Conservation (phyloP, 2,113 vertebrate genomes). For the Azemiops feae region DNA sequence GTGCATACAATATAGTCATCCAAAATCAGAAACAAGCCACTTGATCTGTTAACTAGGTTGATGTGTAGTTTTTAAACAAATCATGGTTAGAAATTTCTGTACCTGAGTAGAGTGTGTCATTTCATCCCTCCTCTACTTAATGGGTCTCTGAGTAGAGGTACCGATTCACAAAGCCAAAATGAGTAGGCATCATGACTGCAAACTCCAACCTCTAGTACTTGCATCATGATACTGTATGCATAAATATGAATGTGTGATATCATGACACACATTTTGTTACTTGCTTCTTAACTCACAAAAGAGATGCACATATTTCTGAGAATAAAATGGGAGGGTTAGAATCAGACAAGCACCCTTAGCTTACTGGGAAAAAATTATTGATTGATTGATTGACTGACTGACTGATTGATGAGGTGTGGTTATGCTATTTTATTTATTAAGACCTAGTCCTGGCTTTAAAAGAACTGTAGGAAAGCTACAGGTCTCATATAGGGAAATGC, state of each 20-base stretch:
- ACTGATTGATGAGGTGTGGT: not conserved
- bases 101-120: not conserved
- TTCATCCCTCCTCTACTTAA: not conserved
- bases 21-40: not conserved
- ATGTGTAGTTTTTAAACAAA: not conserved
- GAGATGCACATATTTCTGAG: not conserved
- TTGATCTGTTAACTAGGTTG: not conserved
- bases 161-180: not conserved
- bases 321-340: not conserved
- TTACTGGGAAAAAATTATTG: not conserved
- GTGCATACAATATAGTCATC: not conserved
- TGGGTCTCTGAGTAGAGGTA: not conserved
- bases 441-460: not conserved
- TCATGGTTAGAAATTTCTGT: not conserved
- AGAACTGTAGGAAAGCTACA: not conserved
- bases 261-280: not conserved
- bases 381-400: not conserved
- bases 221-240: not conserved
- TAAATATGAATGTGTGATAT: not conserved
- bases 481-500: not conserved
- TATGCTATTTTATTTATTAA: not conserved
- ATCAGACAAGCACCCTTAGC: not conserved
- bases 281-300: not conserved
- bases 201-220: not conserved
- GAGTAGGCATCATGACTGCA: not conserved